Evolutionary conservation across 2,113 vertebrate genomes (phyloP).

Genomic region (Aix galericulata): DNA sequence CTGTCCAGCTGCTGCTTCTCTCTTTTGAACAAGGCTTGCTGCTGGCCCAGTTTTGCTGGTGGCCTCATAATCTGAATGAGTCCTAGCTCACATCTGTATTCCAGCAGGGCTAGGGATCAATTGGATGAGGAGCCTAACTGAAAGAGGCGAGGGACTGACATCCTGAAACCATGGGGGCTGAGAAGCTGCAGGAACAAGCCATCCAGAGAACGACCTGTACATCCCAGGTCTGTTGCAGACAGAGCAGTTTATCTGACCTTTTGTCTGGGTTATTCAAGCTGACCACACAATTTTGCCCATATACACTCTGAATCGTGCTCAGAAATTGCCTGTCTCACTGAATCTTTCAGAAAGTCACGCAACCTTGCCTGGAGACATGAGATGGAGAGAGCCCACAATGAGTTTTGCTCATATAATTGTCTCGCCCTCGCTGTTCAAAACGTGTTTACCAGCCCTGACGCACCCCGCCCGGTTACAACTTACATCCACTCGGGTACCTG

Average conservation of each 20-base stretch:
- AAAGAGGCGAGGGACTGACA: background rate
- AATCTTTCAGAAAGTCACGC: background rate
- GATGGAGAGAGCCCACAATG: accelerated
- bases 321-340: background rate
- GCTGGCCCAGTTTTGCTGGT: background rate
- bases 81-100: background rate
- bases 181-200: background rate
- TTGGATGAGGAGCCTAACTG: background rate
- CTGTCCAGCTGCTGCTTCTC: background rate
- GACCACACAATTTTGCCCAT: background rate
- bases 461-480: background rate
- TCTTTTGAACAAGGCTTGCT: background rate
- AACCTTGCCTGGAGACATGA: background rate
- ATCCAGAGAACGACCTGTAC: accelerated
- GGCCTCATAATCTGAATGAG: background rate
- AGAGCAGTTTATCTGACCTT: background rate
- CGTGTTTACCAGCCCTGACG: background rate
- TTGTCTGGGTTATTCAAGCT: accelerated
- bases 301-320: background rate
- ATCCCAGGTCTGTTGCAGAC: background rate
- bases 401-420: background rate
- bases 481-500: accelerated
- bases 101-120: background rate
- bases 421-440: accelerated
- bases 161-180: background rate